phyloP scores from a whole-genome alignment of 92 coral and sea anemone species.

The Paragorgia papillata region DNA sequence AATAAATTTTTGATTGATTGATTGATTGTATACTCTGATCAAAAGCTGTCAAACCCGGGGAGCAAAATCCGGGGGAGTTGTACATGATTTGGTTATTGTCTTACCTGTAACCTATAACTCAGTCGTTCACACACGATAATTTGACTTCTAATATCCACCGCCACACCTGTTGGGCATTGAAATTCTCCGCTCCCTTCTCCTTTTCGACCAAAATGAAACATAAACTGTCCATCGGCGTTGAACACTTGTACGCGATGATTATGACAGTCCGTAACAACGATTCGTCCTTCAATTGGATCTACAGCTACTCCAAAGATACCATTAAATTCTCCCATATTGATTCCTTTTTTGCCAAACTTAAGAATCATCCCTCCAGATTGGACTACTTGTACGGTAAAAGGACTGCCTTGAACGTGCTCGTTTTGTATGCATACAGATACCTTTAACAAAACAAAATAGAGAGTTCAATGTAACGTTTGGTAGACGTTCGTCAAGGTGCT shows the following conservation, averaged over 20 bases:
- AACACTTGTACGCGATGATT: conserved; percentile 99
- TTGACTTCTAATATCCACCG: conserved; percentile 90
- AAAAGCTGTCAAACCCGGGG: too few species aligned
- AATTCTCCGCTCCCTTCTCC: conserved; percentile 99
- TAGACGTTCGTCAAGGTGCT: background rate
- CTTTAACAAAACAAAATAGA: conserved; percentile 46
- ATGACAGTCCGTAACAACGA: conserved; percentile 95
- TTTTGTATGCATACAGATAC: conserved; percentile 96
- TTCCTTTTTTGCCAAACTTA: conserved; percentile 89
- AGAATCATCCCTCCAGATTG: conserved; percentile 77
- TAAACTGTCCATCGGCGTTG: conserved; percentile 84
- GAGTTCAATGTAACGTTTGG: background rate
- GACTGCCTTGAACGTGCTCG: conserved; percentile 99
- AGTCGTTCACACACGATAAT: conserved; percentile 97
- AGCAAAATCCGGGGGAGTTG: too few species aligned
- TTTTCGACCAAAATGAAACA: conserved; percentile 98
- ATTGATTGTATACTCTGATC: too few species aligned
- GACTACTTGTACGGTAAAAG: conserved; percentile 90
- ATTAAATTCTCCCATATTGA: conserved; percentile 90
- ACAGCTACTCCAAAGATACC: conserved; percentile 98
- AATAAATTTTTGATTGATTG: too few species aligned
- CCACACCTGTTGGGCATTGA: conserved; percentile 99
- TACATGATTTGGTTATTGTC: background rate
- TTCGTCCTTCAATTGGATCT: conserved; percentile 87
- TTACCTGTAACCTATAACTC: conserved; percentile 89